A percentile compares a stretch with the other conserved stretches of the same genome.
Conservation (phyloP, 1,140 invertebrate genomes). For the Temnothorax longispinosus region DNA sequence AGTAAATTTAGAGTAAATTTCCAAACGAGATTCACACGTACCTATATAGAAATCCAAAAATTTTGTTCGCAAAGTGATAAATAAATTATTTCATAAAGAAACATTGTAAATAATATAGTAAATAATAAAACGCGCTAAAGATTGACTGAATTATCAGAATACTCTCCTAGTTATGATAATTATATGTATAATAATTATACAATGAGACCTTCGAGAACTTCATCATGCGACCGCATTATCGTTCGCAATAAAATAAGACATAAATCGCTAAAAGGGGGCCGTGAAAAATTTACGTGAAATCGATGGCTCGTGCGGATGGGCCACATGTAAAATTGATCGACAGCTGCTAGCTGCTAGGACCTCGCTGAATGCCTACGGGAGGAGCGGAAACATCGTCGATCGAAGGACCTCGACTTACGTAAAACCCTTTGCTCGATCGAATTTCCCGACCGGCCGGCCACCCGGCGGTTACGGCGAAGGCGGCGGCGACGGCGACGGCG, state of each 20-base stretch:
- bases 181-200: not conserved
- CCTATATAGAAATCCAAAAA: not conserved
- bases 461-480: not conserved
- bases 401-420: conserved; percentile 71
- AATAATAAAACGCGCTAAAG: not conserved
- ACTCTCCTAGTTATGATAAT: not conserved
- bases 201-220: not conserved
- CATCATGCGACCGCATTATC: not conserved
- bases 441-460: conserved; percentile 71
- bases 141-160: not conserved
- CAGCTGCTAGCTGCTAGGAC: not conserved
- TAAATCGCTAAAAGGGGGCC: conserved; percentile 15
- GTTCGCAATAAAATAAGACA: conserved; percentile 1
- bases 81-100: not conserved
- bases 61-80: not conserved
- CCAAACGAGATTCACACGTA: not conserved
- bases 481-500: conserved; percentile 11
- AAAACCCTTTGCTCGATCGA: conserved; percentile 77
- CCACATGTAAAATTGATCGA: conserved; percentile 37
- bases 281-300: conserved; percentile 19
- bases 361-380: not conserved
- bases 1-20: not conserved
- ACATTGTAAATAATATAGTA: not conserved
- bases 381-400: conserved; percentile 35
- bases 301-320: not conserved